Evolutionary conservation across 2,888 invertebrate species (phyloP), one percentile per base, ranked within the genome.

Genomic region (Myopa testacea): DNA sequence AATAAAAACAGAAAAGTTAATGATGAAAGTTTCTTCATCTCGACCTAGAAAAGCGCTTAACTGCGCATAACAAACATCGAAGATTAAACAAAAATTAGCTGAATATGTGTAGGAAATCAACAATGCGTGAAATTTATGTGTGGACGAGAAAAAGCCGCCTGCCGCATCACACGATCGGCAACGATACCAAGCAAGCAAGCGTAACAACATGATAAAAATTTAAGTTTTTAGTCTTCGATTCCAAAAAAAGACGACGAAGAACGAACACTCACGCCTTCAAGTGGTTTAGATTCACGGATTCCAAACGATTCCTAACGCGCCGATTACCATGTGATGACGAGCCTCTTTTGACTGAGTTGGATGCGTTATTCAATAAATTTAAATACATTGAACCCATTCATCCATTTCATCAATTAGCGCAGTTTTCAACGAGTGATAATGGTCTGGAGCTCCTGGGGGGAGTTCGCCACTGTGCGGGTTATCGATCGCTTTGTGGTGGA

Each of bases 1-100:
- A 78, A 79, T 80, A 81, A 78, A 79, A 78, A 80, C 78, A 80
- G 77, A 78, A 2, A 79, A 80, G 7, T 55, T 58, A 58, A 67
- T 7, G n/a, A n/a, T 38, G 19, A 67, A 67, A 71, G 38, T 71
- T 52, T 58, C 34, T 71, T 37, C 71, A 50, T n/a, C 38, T 16
- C 58, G 71, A 58, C 71, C 71, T 71, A 71, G 71, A 71, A 71
- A 37, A 16, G 16, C 19, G n/a, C 14, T 68, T 40, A 19, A 4
- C 7, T 37, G n/a, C 16, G 14, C 52, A 70, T 26, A 70, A 14
- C 52, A 58, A 71, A 58, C 71, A 55, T 12, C 34, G 10, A 16
- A 58, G 71, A 71, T 71, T 58, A 58, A 71, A 71, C 26, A 26
- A 26, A 26, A 26, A 26, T 26, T 26, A 26, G 26, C 26, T 26